Evolutionary conservation across 1,140 invertebrate genomes (phyloP), one percentile per base, ranked within the genome.

Genomic region (Bombyx mandarina): DNA sequence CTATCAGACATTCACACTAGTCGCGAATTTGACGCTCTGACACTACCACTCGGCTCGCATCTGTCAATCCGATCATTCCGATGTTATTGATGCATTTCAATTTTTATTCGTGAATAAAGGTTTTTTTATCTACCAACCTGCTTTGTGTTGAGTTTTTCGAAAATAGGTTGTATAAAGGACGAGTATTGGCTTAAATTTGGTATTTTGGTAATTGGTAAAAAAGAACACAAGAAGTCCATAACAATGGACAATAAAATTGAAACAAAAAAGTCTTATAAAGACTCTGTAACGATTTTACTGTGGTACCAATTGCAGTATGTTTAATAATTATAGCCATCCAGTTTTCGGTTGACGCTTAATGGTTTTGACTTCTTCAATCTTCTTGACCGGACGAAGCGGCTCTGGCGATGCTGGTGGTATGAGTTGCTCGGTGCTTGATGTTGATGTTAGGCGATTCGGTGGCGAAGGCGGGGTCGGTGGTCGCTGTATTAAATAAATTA

Each of bases 341-440:
- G 79, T 86, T 69, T 88, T 89, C 2, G 82, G 88, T 54, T 89
- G 89, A 62, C 88, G 66, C 67, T 88, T 89, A 45, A 89, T 88
- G 8, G 89, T 89, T 50, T 86, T 89, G 6, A 89, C 82, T 22
- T 89, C 88, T 10, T 88, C 86, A 6, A 89, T 74, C 53, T 79
- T 86, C 53, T 81, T 71, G 9, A 68, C 61, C 0, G 82, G 71
- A 54, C 79, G 62, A 9, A 86, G 61, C 42, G 73, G 67, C 47
- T 69, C 61, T 7, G 79, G 79, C 6, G 86, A 84, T 0, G 80
- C 47, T 0, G 78, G 71, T 8, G 75, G 81, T n/a, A 89, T 81
- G 48, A 89, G 65, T 22, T 86, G 73, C 47, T 90, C 88, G 8
- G 86, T 89, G 64, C 88, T 89, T 3, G 85, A 82, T 8, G 82